Base-by-base conservation (phyloP, 2,888 invertebrate species). In the Idaea straminata region DNA sequence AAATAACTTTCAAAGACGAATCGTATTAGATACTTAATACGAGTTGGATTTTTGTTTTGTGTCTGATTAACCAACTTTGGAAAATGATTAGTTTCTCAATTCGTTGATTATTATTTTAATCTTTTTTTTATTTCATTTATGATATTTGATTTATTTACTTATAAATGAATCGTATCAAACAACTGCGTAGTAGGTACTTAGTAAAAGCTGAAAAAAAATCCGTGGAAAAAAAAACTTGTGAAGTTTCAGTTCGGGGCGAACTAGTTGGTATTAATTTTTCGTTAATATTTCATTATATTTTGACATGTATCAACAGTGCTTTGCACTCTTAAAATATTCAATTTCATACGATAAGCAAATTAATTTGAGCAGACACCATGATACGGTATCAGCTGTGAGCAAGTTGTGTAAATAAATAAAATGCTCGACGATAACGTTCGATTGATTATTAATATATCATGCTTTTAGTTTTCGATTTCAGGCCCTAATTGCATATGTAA, bases 321-420 rank as follows among this genome's bases (percentile, higher is more conserved):
- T 74, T 74, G 72, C 72, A 69, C 71, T 72, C 65, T 62, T 70
- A 75, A 74, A 72, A 75, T 81, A 82, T 82, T 82, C 70, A 78
- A 80, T 83, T 83, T 79, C 77, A 76, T 16, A 68, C 58, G 83
- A 84, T 84, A 84, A 82, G 76, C 72, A 77, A 80, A 84, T 82
- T 83, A 78, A 81, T 83, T 84, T 83, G 68, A 76, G 74, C 79
- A 75, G 75, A 74, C 76, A 72, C 65, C 63, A 65, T 59, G 78
- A 77, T 79, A 77, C 67, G 71, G 58, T 82, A 78, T 79, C 77
- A 58, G 34, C 35, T 64, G 64, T 62, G 64, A 59, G 59, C 58
- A 72, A 66, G 72, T 74, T 73, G 73, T 72, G 66, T 66, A 72
- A 64, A 67, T 66, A 66, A 72, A 70, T 65, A 59, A 69, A 71